phyloP scores from a whole-genome alignment of 2,797 vertebrate genomes.

The Enteromius unitaeniatus region DNA sequence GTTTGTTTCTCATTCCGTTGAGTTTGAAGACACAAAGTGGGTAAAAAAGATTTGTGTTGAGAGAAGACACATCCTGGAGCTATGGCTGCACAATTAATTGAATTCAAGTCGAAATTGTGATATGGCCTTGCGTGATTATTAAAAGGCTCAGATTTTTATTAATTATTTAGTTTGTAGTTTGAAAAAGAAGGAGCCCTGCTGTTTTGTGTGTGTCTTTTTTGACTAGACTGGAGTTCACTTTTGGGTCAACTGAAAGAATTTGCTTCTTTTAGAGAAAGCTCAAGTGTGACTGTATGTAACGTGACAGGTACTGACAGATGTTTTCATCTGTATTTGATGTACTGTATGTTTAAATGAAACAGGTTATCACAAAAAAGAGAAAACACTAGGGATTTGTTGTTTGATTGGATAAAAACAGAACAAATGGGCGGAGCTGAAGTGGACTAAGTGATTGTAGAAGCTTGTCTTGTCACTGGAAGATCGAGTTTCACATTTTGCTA shows the following conservation, averaged over 20 bases:
- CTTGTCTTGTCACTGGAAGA: background rate
- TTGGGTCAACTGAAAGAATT: background rate
- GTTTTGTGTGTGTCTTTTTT: background rate
- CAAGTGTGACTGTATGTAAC: background rate
- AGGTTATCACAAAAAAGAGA: background rate
- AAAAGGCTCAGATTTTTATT: background rate
- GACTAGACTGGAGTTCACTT: background rate
- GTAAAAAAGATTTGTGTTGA: background rate
- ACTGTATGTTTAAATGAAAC: background rate
- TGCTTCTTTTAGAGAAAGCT: background rate
- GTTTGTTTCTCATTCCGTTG: background rate
- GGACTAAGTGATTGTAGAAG: background rate
- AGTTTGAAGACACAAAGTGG: conserved; percentile 6
- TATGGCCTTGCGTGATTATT: conserved; percentile 8
- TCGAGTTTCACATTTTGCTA: background rate
- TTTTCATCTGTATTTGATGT: background rate
- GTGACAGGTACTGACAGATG: background rate
- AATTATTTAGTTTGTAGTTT: background rate
- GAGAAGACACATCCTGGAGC: conserved; percentile 5
- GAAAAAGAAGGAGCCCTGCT: background rate
- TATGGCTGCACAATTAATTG: conserved; percentile 1
- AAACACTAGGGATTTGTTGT: background rate
- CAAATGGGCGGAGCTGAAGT: background rate
- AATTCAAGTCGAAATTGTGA: background rate
- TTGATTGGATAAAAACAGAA: background rate